Evolutionary conservation across 2,797 vertebrate genomes (phyloP), one percentile per base, ranked within the genome.

Genomic region (Coendou prehensilis): DNA sequence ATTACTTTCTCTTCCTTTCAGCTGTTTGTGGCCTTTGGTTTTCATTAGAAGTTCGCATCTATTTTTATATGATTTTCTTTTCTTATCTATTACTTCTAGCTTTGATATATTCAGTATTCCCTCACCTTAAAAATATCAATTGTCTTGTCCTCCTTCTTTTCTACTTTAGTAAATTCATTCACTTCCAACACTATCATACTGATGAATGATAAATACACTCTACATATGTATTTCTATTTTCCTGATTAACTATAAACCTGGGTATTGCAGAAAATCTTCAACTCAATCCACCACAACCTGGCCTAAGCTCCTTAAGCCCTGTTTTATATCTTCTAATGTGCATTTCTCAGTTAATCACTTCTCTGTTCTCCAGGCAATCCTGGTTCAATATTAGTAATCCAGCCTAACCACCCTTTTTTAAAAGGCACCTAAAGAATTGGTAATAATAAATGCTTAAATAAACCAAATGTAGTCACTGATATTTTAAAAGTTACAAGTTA

Each of bases 361-460:
- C 20, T 64, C 7, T 22, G 61, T 89, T 20, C 8, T 87, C 3
- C 6, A 9, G 41, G 26, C 57, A 92, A 80, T 8, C 45, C 2
- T 84, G 37, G 1, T 37, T 93, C 20, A 79, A 45, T 83, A 87
- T 80, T 89, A 81, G 5, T 28, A 81, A 87, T 0, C 17, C 11
- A 86, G 37, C 10, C 15, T 37, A 69, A 54, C 45, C 6, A 47
- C 22, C 23, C 37, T 45, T n/a, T 56, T 86, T 41, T 33, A 86
- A 9, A 95, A 71, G 10, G 2, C 76, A 83, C 33, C 5, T 57
- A 30, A 73, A 59, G 0, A 20, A 18, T 61, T 11, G 5, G 14
- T 37, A 79, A 82, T 75, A 96, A 95, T 73, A 89, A 84, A 92
- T 85, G 17, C 18, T 61, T 15, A 93, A 89, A n/a, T 15, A 84